Conservation (phyloP, 2,888 invertebrate genomes). For the Lochmaea crataegi region DNA sequence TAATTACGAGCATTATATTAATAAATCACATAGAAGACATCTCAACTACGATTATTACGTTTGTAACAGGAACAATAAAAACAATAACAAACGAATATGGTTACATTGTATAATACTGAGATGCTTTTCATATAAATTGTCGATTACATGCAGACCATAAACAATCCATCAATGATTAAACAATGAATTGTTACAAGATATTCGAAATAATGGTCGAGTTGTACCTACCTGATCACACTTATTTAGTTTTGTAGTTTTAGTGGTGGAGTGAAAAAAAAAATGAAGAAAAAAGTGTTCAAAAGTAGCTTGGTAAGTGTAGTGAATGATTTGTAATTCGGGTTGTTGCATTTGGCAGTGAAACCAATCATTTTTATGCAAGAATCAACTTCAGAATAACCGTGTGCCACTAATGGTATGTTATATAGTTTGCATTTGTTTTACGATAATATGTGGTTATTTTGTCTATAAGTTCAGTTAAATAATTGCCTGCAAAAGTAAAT, state of each 20-base stretch:
- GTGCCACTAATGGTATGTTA: not conserved
- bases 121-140: conserved; percentile 25
- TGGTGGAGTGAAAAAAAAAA: not conserved
- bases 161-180: conserved; percentile 7
- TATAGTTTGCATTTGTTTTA: not conserved
- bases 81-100: conserved; percentile 19
- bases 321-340: not conserved
- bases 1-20: not conserved
- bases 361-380: not conserved
- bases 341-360: not conserved
- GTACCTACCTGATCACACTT: not conserved
- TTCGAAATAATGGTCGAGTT: not conserved
- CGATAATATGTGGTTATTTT: not conserved
- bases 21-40: not conserved
- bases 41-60: not conserved
- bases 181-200: not conserved
- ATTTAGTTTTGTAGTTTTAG: not conserved
- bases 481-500: not conserved
- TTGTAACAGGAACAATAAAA: conserved; percentile 17
- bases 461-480: not conserved
- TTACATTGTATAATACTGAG: conserved; percentile 18
- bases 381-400: not conserved
- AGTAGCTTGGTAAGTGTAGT: not conserved
- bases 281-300: not conserved
- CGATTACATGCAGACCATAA: conserved; percentile 18